phyloP scores from a whole-genome alignment of 1,140 invertebrate genomes.

The silkworm (Bombyx mori) region DNA sequence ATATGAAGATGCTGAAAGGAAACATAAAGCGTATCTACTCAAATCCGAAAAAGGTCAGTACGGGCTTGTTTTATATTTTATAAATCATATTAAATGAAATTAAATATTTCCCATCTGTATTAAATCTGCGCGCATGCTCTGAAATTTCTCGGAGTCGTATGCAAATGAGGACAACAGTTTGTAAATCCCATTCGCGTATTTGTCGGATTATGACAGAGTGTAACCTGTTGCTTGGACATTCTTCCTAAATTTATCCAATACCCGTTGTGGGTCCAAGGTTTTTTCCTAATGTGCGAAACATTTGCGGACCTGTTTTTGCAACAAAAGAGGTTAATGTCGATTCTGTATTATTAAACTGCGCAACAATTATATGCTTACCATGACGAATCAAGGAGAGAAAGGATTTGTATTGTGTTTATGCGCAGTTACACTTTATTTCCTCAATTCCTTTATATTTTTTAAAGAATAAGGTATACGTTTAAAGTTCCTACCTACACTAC shows the following conservation, averaged over 20 bases:
- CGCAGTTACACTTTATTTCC: too few species aligned
- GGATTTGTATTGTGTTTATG: background rate
- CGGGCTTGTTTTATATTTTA: slow-evolving; percentile 22
- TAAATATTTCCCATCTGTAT: slow-evolving; percentile 38
- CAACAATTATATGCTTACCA: slow-evolving; percentile 1
- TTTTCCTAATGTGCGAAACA: slow-evolving; percentile 9
- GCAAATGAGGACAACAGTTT: slow-evolving; percentile 49
- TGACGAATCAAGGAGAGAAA: slow-evolving; percentile 7
- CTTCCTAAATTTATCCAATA: slow-evolving; percentile 43
- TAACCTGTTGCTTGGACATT: slow-evolving; percentile 65
- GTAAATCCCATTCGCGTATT: slow-evolving; percentile 60
- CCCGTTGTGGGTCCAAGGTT: slow-evolving; percentile 10
- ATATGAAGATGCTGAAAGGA: slow-evolving; percentile 78
- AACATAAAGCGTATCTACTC: slow-evolving; percentile 75
- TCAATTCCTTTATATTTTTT: too few species aligned
- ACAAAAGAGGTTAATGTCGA: slow-evolving; percentile 10
- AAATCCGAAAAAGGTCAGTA: slow-evolving; percentile 79
- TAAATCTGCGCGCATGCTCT: slow-evolving; percentile 48
- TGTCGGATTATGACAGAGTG: slow-evolving; percentile 56
- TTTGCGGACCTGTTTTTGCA: slow-evolving; percentile 1
- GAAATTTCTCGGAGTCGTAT: slow-evolving; percentile 34
- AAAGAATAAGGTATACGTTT: too few species aligned
- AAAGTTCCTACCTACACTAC: too few species aligned
- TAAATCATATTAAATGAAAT: slow-evolving; percentile 16
- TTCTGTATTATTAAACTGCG: slow-evolving; percentile 7